phyloP scores from a whole-genome alignment of 2,888 invertebrate species.

The Andrena minutula region DNA sequence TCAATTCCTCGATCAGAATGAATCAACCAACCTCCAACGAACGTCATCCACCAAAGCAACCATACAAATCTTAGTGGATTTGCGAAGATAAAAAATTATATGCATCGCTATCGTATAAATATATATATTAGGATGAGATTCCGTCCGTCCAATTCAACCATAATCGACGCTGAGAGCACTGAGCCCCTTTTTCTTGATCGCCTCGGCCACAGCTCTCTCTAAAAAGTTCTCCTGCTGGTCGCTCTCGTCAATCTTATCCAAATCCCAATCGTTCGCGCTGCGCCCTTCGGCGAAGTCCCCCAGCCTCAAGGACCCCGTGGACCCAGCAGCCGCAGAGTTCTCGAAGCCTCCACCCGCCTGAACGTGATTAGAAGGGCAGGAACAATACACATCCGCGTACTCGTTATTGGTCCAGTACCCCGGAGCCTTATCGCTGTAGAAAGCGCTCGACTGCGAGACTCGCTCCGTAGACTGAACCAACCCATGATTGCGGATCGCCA shows the following conservation, averaged over 20 bases:
- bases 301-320: conserved; percentile 54
- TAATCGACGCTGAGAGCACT: conserved; percentile 84
- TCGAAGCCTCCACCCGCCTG: conserved; percentile 44
- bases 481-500: conserved; percentile 91
- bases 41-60: conserved; percentile 43
- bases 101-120: conserved; percentile 53
- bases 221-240: conserved; percentile 87
- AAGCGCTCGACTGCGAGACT: conserved; percentile 64
- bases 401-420: conserved; percentile 51
- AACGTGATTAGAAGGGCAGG: conserved; percentile 49
- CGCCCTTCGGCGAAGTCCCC: conserved; percentile 47
- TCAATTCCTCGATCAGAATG: conserved; percentile 23
- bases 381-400: conserved; percentile 45
- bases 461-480: conserved; percentile 81
- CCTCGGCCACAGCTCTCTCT: conserved; percentile 91
- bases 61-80: conserved; percentile 46
- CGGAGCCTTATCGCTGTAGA: conserved; percentile 47
- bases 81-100: conserved; percentile 62
- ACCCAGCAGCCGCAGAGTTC: conserved; percentile 56
- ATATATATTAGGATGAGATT: conserved; percentile 37
- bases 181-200: conserved; percentile 91
- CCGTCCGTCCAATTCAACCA: conserved; percentile 76
- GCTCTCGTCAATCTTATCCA: conserved; percentile 77
- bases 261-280: conserved; percentile 62
- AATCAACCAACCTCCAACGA: conserved; percentile 30